These are phyloP conservation scores for Mesoclemmys tuberculata DNA, from an alignment of 2,113 vertebrate genomes.

Conservation along the genomic window DNA sequence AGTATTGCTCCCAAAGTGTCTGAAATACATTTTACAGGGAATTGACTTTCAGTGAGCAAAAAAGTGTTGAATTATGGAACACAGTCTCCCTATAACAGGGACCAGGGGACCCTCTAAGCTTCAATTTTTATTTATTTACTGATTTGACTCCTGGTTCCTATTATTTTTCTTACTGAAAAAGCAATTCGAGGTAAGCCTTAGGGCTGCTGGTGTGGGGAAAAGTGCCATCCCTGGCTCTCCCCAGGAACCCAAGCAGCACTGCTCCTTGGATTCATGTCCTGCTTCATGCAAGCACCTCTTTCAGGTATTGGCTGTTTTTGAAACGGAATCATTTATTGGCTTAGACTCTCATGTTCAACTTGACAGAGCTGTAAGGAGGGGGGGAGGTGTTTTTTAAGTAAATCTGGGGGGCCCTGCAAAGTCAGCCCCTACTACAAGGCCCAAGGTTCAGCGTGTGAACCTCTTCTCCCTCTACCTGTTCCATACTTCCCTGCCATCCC, in stretches of 20 bases:
- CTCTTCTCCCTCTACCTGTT: not conserved
- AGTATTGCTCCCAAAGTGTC: not conserved
- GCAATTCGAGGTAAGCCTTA: not conserved
- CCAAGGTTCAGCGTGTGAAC: not conserved
- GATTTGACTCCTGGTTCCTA: not conserved
- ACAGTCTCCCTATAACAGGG: not conserved
- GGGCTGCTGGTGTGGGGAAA: not conserved
- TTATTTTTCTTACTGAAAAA: not conserved
- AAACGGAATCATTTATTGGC: not conserved
- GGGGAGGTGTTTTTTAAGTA: not conserved
- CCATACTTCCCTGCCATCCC: not conserved
- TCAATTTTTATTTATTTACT: not conserved
- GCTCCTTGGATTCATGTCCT: not conserved
- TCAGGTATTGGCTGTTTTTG: conserved; percentile 32
- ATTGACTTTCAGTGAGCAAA: not conserved
- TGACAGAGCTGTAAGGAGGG: not conserved
- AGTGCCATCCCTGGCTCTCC: conserved; percentile 2
- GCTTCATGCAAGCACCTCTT: not conserved
- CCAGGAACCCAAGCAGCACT: fast-evolving
- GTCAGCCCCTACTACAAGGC: not conserved
- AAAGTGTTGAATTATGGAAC: not conserved
- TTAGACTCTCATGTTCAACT: conserved; percentile 13
- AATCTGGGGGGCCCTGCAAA: not conserved
- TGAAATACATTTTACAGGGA: not conserved
- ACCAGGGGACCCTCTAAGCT: not conserved